Percentiles rank a stretch among this genome's conserved stretches.
Evolutionary conservation across 2,797 vertebrate species (phyloP).

Genomic region (Lepus townsendii): DNA sequence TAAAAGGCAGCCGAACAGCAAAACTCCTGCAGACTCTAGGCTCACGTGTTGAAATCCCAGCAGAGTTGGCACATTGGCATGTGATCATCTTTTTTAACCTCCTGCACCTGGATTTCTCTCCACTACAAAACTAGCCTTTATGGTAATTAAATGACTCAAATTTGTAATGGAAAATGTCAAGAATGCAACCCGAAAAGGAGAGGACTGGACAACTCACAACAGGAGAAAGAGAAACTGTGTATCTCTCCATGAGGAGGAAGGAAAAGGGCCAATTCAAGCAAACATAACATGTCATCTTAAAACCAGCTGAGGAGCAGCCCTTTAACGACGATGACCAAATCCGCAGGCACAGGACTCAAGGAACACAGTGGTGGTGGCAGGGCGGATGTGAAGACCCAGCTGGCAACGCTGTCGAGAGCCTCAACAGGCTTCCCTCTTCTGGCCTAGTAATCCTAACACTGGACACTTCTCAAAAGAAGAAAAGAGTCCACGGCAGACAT

Average conservation of each 20-base stretch:
- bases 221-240: neutral
- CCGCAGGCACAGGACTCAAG: neutral
- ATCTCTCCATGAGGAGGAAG: neutral
- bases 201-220: neutral
- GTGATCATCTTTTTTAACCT: neutral
- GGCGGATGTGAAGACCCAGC: neutral
- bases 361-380: neutral
- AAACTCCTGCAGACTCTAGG: neutral
- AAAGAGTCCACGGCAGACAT: neutral
- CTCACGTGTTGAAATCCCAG: neutral
- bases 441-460: neutral
- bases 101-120: conserved; percentile 26
- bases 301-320: neutral
- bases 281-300: neutral
- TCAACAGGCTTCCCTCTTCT: conserved; percentile 18
- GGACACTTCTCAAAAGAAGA: conserved; percentile 43
- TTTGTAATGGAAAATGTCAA: conserved; percentile 7
- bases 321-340: neutral
- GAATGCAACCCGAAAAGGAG: conserved; percentile 10
- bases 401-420: neutral
- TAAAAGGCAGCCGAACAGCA: conserved; percentile 21
- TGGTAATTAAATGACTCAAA: neutral
- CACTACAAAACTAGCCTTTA: conserved; percentile 40
- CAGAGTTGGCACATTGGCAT: neutral
- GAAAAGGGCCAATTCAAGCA: neutral